Conservation (phyloP, 2,888 invertebrate species). For the Phoenoteleia sp. region DNA sequence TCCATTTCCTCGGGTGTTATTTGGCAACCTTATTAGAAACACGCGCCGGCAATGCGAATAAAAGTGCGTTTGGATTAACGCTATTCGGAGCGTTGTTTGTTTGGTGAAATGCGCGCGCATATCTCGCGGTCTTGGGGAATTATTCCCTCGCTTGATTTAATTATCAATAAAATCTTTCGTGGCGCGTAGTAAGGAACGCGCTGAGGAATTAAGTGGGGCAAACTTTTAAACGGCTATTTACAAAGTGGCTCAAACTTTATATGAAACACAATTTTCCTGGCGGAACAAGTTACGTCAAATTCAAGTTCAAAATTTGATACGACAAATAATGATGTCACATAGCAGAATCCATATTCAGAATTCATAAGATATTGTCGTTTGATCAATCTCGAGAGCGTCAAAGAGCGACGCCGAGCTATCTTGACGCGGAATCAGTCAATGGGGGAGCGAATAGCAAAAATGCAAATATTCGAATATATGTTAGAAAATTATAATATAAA, state of each 20-base stretch:
- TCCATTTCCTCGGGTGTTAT: conserved; percentile 33
- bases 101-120: background rate
- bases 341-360: too few species aligned
- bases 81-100: too few species aligned
- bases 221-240: background rate
- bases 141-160: background rate
- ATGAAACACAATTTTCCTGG: background rate
- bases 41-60: too few species aligned
- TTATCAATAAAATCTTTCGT: background rate
- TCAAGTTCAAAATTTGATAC: too few species aligned
- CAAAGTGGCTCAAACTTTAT: background rate
- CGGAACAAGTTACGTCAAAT: background rate
- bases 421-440: conserved; percentile 24
- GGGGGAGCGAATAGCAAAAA: background rate
- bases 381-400: conserved; percentile 41
- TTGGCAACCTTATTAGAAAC: conserved; percentile 28
- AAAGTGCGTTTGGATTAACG: too few species aligned
- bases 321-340: too few species aligned
- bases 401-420: conserved; percentile 31
- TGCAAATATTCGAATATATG: background rate
- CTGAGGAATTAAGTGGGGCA: background rate
- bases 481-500: conserved; percentile 29
- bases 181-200: background rate
- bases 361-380: conserved; percentile 21
- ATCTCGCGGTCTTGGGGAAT: background rate